A percentile compares a stretch with the other conserved stretches of the same genome.
phyloP scores from a whole-genome alignment of 2,888 invertebrate genomes.

The Spisula solida region DNA sequence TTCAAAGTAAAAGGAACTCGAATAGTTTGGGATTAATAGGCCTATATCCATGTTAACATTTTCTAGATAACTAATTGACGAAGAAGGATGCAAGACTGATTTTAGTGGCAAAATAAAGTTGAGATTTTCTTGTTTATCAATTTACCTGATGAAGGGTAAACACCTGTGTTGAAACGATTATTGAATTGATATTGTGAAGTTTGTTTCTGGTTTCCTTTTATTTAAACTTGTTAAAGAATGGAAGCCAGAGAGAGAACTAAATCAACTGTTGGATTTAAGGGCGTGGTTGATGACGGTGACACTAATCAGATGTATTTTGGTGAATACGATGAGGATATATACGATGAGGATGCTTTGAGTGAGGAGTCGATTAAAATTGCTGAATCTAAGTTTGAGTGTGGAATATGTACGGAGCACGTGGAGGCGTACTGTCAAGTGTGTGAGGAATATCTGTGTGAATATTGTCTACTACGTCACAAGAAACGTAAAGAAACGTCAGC shows the following conservation, averaged over 20 bases:
- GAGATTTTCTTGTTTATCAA: too few relatives aligned
- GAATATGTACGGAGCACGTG: background rate
- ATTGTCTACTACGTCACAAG: background rate
- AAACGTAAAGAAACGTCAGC: conserved; percentile 12
- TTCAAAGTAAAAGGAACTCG: too few relatives aligned
- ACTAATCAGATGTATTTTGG: background rate
- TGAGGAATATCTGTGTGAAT: conserved; percentile 30
- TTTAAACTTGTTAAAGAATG: background rate
- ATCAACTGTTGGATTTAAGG: background rate
- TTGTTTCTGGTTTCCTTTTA: too few relatives aligned
- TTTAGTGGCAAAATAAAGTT: too few relatives aligned
- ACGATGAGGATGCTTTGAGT: background rate
- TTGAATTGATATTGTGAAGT: too few relatives aligned
- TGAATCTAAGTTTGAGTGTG: conserved; percentile 21
- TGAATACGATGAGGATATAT: background rate
- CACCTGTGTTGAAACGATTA: too few relatives aligned
- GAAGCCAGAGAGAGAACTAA: background rate
- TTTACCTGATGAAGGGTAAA: too few relatives aligned
- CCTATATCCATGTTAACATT: too few relatives aligned
- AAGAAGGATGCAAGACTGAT: too few relatives aligned
- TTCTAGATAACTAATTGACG: too few relatives aligned
- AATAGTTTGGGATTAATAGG: too few relatives aligned
- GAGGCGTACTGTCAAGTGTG: conserved; percentile 13
- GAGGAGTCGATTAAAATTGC: conserved; percentile 25
- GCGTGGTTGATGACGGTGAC: background rate